Evolutionary conservation across 2,113 vertebrate genomes (phyloP).

Genomic region (Orycteropus afer): DNA sequence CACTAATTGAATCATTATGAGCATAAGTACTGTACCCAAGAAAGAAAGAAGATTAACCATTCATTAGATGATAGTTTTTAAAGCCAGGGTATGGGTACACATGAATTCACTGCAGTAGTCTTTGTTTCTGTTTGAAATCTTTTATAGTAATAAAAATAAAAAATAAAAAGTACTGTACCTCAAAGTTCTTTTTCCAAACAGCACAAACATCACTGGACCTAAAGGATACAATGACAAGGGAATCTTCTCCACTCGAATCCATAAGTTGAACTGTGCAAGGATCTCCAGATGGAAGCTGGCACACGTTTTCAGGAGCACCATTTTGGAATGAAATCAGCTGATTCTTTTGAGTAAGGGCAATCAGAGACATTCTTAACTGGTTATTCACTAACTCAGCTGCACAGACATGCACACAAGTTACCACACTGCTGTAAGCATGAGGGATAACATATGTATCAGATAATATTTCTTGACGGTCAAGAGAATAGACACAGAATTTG

Average conservation of each 20-base stretch:
- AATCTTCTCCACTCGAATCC: slow-evolving; percentile 83
- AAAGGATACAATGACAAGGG: slow-evolving; percentile 89
- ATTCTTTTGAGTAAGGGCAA: slow-evolving; percentile 88
- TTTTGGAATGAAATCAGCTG: slow-evolving; percentile 93
- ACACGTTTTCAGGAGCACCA: slow-evolving; percentile 88
- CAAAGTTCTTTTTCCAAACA: slow-evolving; percentile 90
- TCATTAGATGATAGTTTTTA: too few relatives aligned
- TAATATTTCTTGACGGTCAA: slow-evolving; percentile 85
- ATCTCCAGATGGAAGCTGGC: slow-evolving; percentile 90
- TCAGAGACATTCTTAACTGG: slow-evolving; percentile 82
- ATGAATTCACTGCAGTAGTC: too few relatives aligned
- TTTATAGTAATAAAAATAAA: too few relatives aligned
- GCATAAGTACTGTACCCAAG: slow-evolving; percentile 85
- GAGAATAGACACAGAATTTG: slow-evolving; percentile 84
- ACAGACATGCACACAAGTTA: slow-evolving; percentile 85
- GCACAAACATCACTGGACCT: slow-evolving; percentile 87
- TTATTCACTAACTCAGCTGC: slow-evolving; percentile 75
- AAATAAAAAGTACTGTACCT: slow-evolving; percentile 89
- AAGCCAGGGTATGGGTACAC: too few relatives aligned
- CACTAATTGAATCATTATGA: neutral
- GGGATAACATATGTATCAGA: slow-evolving; percentile 87
- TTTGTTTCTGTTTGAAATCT: too few relatives aligned
- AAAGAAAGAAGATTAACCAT: too few relatives aligned
- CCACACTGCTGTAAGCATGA: slow-evolving; percentile 89
- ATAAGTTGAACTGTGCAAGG: slow-evolving; percentile 87